Evolutionary conservation across 92 coral and sea anemone genomes (phyloP).

Genomic region (Zoanthus gigantus): DNA sequence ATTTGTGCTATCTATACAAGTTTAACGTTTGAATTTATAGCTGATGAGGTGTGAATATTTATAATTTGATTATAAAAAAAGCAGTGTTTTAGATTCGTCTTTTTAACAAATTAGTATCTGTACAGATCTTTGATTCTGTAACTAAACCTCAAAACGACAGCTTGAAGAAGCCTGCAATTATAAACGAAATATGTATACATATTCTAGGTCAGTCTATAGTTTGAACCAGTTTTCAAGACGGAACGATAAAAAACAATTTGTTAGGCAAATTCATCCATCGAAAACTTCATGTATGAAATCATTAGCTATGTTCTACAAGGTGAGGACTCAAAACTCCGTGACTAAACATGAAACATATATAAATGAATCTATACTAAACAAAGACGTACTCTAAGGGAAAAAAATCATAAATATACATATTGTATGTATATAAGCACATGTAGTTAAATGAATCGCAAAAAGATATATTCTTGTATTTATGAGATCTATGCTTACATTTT

Average conservation of each 20-base stretch:
- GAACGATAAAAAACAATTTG: not conserved
- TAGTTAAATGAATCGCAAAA: not conserved
- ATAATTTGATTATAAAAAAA: too few species aligned
- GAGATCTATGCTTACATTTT: slow-evolving; percentile 1
- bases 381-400: not conserved
- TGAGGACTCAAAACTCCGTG: not conserved
- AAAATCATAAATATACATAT: too few species aligned
- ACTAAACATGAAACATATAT: not conserved
- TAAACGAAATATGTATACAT: not conserved
- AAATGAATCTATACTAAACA: not conserved
- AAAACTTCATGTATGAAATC: not conserved
- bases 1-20: too few species aligned
- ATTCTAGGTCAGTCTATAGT: not conserved
- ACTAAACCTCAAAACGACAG: not conserved
- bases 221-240: not conserved
- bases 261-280: not conserved
- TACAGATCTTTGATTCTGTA: not conserved
- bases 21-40: too few species aligned
- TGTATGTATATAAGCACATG: not conserved
- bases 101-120: not conserved
- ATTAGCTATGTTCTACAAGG: not conserved
- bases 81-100: too few species aligned
- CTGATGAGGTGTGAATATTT: too few species aligned
- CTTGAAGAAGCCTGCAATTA: not conserved
- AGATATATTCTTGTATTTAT: not conserved